phyloP scores from a whole-genome alignment of 2,113 vertebrate species.

The Pleuronectes platessa region DNA sequence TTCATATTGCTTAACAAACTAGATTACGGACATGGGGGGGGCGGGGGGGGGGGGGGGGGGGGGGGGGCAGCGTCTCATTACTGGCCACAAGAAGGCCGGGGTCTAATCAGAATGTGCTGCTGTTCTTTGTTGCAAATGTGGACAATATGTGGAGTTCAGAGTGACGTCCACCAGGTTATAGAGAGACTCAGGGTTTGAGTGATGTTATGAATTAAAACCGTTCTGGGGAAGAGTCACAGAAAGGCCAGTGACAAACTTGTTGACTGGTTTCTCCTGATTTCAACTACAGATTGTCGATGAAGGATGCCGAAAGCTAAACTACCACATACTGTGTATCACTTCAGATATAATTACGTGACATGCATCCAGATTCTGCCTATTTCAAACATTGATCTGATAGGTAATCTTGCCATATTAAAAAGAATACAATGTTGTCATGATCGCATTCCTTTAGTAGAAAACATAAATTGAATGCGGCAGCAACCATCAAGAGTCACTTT shows the following conservation, averaged over 20 bases:
- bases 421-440: neutral
- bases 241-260: conserved; percentile 6
- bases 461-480: neutral
- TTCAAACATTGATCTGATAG: neutral
- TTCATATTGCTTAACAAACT: conserved; percentile 52
- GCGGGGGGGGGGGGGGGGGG: neutral
- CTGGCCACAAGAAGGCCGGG: conserved; percentile 40
- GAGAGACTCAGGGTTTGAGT: conserved; percentile 8
- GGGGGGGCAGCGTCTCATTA: conserved; percentile 41
- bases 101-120: conserved; percentile 56
- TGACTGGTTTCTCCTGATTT: conserved; percentile 11
- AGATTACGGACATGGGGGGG: conserved; percentile 18
- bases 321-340: neutral
- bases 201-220: conserved; percentile 22
- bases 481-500: neutral
- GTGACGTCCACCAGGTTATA: conserved; percentile 19
- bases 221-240: conserved; percentile 25
- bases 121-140: conserved; percentile 50
- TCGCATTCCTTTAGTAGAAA: neutral
- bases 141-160: conserved; percentile 49
- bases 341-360: neutral
- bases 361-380: neutral
- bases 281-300: neutral
- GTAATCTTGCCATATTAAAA: neutral
- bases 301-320: neutral